Base-by-base conservation (phyloP, 1,140 invertebrate species). In the Plodia interpunctella region DNA sequence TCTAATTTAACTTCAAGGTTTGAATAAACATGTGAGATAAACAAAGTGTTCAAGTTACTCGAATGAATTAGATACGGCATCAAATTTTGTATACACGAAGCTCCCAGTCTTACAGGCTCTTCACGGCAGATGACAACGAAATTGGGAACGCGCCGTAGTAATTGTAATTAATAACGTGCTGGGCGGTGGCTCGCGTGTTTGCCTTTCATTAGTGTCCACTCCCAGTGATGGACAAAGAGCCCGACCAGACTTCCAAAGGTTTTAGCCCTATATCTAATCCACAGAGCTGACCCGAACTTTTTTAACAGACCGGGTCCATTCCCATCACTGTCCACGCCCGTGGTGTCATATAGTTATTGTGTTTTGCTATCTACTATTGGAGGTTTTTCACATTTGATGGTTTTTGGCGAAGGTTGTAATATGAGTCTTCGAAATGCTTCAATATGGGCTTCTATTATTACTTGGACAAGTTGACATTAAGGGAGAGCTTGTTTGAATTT, bases 101-200 rank as follows among this genome's bases (percentile, higher is more conserved):
- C 6, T 25, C 6, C 6, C 21, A 3, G 25, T 25, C 13, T 11
- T 25, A 25, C 20, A 13, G n/a, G 13, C 1, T 44, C 13, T 17
- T 2, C n/a, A 25, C 20, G 5, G 20, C 20, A 53, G 21, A 53
- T 8, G 21, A 21, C 19, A 20, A 25, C 13, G 21, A 21, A 25
- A 53, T n/a, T 21, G 20, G 19, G 21, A 53, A 15, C n/a, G 11
- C 5, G 20, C 50, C 19, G 30, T 15, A 52, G 57, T 59, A 63
- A 73, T 72, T 73, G 70, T 74, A 80, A 78, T 80, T 78, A 80
- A 80, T 74, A 78, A 74, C 63, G 65, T 58, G 53, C 49, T 21
- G 72, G 76, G 74, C 65, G 73, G 62, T 35, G 74, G 72, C 56
- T 88, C 65, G 83, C 85, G 79, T 88, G 85, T 80, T 79, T 80